Percentiles rank a stretch among this genome's conserved stretches.
phyloP scores from a whole-genome alignment of 2,113 vertebrate genomes.

The Nymphicus hollandicus region DNA sequence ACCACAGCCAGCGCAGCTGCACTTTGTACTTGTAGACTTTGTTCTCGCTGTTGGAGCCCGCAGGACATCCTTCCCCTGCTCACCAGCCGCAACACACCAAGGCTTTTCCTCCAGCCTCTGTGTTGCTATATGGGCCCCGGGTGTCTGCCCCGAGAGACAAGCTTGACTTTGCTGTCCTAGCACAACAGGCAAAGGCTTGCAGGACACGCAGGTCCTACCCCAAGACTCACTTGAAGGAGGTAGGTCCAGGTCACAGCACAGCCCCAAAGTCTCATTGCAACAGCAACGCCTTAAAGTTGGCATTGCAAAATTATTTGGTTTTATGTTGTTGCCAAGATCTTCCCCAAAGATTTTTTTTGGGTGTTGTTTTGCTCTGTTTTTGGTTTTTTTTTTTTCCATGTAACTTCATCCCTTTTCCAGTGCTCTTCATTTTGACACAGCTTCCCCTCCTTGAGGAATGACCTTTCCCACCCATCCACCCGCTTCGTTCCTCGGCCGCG shows the following conservation, averaged over 20 bases:
- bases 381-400: neutral
- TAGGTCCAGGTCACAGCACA: neutral
- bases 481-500: fast-evolving
- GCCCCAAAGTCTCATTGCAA: neutral
- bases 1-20: neutral
- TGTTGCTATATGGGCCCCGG: neutral
- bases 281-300: neutral
- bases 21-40: neutral
- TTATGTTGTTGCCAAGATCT: neutral
- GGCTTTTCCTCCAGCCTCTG: neutral
- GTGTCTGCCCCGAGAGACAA: fast-evolving
- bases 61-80: neutral
- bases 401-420: neutral
- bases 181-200: neutral
- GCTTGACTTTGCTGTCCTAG: neutral
- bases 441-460: neutral
- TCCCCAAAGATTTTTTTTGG: neutral
- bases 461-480: neutral
- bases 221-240: neutral
- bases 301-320: neutral
- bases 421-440: neutral
- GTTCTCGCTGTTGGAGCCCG: fast-evolving
- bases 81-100: fast-evolving
- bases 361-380: neutral
- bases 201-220: neutral